Percentiles rank a stretch among this genome's conserved stretches.
Evolutionary conservation across 2,113 vertebrate genomes (phyloP).

Genomic region (Elgaria multicarinata): DNA sequence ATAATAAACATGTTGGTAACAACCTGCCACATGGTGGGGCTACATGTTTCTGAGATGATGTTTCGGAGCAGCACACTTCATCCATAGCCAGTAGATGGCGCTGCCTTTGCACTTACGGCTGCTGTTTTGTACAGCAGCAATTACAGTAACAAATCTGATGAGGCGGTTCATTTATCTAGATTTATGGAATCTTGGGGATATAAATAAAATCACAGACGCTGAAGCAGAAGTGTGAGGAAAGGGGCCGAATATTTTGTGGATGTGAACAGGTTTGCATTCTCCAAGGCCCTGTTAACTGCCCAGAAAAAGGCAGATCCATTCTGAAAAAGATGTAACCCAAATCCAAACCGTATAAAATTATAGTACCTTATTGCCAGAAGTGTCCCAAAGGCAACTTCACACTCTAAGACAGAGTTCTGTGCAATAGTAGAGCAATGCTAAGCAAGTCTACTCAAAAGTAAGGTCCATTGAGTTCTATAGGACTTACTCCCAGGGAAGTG

Average conservation of each 20-base stretch:
- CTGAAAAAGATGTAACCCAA: not conserved
- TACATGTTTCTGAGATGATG: not conserved
- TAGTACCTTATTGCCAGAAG: no score
- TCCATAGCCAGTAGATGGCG: slow-evolving; percentile 5
- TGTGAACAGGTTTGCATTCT: not conserved
- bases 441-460: no score
- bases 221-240: not conserved
- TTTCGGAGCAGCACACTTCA: not conserved
- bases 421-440: not conserved
- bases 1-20: not conserved
- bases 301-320: not conserved
- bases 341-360: not conserved
- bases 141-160: not conserved
- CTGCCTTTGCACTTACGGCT: slow-evolving; percentile 7
- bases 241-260: not conserved
- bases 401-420: not conserved
- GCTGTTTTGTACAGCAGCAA: not conserved
- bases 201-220: not conserved
- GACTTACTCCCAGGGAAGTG: no score
- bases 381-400: not conserved
- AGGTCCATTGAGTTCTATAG: no score
- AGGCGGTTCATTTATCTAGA: not conserved
- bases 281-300: not conserved
- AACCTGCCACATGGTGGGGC: not conserved
- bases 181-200: slow-evolving; percentile 23